Base-by-base conservation (phyloP, 64 coral and sea anemone genomes). In the Dendrophyllia cribrosa region DNA sequence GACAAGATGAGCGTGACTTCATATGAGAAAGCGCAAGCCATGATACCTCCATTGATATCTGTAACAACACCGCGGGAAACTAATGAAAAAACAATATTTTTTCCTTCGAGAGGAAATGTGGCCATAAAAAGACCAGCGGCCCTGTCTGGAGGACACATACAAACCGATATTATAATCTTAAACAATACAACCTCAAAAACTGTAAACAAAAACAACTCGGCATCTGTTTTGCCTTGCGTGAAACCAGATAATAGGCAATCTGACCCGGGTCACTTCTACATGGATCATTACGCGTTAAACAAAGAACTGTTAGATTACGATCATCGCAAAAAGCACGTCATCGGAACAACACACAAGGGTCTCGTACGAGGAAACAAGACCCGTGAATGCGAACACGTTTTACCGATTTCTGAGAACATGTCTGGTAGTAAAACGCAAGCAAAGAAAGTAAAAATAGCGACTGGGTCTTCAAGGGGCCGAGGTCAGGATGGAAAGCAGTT, bases 281-380 rank as follows among this genome's bases (percentile, higher is more conserved):
- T 14, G 62, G 80, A 44, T 84, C 43, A 84, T 4, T 84, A 23
- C 61, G 62, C 67, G 80, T 51, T 61, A 67, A 84, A 84, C 60
- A 84, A 84, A 67, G 80, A 47, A 49, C 43, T 20, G 4, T 7
- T 7, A 68, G 62, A 84, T 84, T 46, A 84, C 50, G 2, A 84
- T 21, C 59, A 68, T 84, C 44, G 46, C 46, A 84, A 51, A 48
- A 63, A 43, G 78, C 58, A 47, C 78, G 78, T 82, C 78, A 82
- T 75, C 78, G 24, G 4, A n/a, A 64, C 45, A 51, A 68, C 62
- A 49, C 17, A 61, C 60, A n/a, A 50, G 3, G 44, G 59, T 66
- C 80, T 46, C 16, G n/a, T 8, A 51, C 61, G 17, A 67, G 1
- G 12, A 4, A 84, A 52, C 20, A 67, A 5, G 46, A 23, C 44